A percentile compares a stretch with the other conserved stretches of the same genome.
These are phyloP conservation scores for Ophonus ardosiacus DNA, from an alignment of 2,888 invertebrate species.

Conservation along the genomic window DNA sequence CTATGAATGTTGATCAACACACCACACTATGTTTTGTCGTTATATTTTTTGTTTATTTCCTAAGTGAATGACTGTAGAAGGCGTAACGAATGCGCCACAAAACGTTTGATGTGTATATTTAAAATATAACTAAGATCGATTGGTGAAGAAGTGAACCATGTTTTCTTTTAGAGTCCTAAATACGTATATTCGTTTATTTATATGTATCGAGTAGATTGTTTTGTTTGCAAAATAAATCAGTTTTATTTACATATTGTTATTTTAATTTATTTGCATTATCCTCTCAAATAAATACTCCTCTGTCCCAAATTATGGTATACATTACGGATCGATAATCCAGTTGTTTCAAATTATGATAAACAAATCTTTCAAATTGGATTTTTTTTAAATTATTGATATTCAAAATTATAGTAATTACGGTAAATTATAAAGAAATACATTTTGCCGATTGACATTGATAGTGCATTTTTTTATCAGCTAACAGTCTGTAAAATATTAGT, in stretches of 20 bases:
- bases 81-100: constrained; percentile 31
- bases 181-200: constrained; percentile 64
- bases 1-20: constrained; percentile 59
- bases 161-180: constrained; percentile 58
- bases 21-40: constrained; percentile 45
- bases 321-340: no score
- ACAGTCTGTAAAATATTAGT: no score
- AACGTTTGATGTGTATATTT: constrained; percentile 53
- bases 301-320: no score
- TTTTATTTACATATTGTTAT: constrained; percentile 59
- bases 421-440: no score
- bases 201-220: constrained; percentile 64
- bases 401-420: no score
- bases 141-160: constrained; percentile 59
- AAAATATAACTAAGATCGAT: constrained; percentile 52
- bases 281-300: no score
- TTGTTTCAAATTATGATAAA: no score
- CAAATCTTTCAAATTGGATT: no score
- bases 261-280: background rate
- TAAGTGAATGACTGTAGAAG: constrained; percentile 74
- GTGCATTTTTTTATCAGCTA: no score
- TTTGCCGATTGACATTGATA: no score
- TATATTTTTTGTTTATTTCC: constrained; percentile 45
- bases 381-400: no score
- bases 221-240: constrained; percentile 64